Percentiles rank a stretch among this genome's conserved stretches.
phyloP scores from a whole-genome alignment of 2,113 vertebrate species.

The Aptenodytes patagonicus region DNA sequence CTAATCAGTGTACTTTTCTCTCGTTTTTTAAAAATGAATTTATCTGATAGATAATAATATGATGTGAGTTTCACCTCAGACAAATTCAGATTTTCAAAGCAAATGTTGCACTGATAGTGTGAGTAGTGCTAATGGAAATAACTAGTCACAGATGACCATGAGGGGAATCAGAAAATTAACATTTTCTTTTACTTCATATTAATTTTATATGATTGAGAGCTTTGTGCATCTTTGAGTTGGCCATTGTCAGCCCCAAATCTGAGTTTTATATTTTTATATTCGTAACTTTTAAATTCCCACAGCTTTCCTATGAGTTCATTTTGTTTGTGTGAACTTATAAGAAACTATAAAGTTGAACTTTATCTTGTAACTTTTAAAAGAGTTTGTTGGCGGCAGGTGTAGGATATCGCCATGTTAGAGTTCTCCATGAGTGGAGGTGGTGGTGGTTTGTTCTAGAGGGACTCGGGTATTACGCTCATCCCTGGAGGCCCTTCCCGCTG shows the following conservation, averaged over 20 bases:
- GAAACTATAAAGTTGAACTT: not conserved
- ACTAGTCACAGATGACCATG: not conserved
- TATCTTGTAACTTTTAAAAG: not conserved
- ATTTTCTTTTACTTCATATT: not conserved
- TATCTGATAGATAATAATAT: not conserved
- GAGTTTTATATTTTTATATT: not conserved
- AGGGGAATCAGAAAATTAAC: slow-evolving; percentile 22
- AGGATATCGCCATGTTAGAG: not conserved
- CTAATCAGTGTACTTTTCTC: not conserved
- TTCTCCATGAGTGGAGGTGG: not conserved
- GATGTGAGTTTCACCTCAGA: slow-evolving; percentile 46
- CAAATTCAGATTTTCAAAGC: slow-evolving; percentile 66
- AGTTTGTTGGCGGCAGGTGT: not conserved
- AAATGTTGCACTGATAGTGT: slow-evolving; percentile 36
- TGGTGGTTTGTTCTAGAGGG: not conserved
- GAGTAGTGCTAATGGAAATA: slow-evolving; percentile 47
- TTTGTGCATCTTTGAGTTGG: not conserved
- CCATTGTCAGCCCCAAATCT: not conserved
- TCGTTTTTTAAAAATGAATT: not conserved
- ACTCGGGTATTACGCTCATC: not conserved
- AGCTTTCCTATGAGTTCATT: not conserved
- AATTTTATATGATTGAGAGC: not conserved
- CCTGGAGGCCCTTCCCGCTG: not conserved
- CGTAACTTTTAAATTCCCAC: not conserved
- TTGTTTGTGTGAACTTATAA: not conserved